Base-by-base conservation (phyloP, 2,888 invertebrate species). In the Phlogophora meticulosa region DNA sequence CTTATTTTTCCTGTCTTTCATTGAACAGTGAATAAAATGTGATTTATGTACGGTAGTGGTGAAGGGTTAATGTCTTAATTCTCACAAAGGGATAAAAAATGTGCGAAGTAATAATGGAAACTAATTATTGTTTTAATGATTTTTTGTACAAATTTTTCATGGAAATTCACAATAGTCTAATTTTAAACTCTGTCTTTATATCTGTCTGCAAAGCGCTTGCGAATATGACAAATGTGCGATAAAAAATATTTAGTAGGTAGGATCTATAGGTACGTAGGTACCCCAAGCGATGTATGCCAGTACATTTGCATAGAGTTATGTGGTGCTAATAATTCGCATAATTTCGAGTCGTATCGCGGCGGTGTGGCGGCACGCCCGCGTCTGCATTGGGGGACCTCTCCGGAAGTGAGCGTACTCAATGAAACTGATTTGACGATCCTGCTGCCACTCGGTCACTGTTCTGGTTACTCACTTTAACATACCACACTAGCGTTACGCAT, bases 381-480 rank as follows among this genome's bases (percentile, higher is more conserved):
- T 86, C 87, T 87, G 85, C 87, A 86, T 80, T 91, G 88, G 94
- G 94, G 94, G 93, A 92, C 92, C 83, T 86, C 89, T 94, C 93
- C 94, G 94, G 94, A 94, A 94, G 92, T 87, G 83, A 89, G 85
- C 85, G 88, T 88, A 85, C 90, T 92, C 93, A 93, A 92, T 93
- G 91, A 90, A 91, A 90, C 89, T 92, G 93, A 93, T 93, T 92
- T 87, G 91, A 90, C 84, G 89, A 89, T 91, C 90, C 85, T 86
- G 88, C 84, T 87, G 87, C 87, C 87, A 88, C 90, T 88, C 94
- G 94, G 94, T 94, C 94, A 94, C 94, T 94, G 94, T 93, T 93
- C 94, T 93, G 90, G 92, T 93, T 94, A 93, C 88, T 87, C 87
- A 84, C 78, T 75, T 49, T 53, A 63, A 69, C 64, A 70, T 46